phyloP scores from a whole-genome alignment of 2,888 invertebrate species.

The Stramonita haemastoma region DNA sequence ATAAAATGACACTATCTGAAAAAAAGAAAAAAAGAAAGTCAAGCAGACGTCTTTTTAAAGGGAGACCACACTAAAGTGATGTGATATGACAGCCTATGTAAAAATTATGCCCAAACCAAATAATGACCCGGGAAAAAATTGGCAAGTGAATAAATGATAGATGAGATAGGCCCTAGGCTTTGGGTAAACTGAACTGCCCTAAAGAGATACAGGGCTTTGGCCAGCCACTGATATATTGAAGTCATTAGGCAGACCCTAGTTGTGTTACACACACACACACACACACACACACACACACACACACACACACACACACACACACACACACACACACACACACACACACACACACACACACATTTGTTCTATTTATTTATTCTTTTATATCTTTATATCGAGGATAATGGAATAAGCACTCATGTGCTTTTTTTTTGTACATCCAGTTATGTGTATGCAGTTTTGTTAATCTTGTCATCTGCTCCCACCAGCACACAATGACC shows the following conservation, averaged over 20 bases:
- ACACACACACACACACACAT: not conserved
- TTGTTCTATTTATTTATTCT: not conserved
- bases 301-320: not conserved
- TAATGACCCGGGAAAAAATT: not conserved
- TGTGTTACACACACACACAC: not conserved
- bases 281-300: constrained; percentile 11
- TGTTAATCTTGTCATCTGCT: too few species aligned
- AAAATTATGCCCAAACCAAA: not conserved
- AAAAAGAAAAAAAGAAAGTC: too few species aligned
- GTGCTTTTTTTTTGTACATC: too few species aligned
- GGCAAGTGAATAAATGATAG: not conserved
- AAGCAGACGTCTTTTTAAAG: not conserved
- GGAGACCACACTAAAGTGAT: not conserved
- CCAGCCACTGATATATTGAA: not conserved
- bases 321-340: not conserved
- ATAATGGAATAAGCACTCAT: too few species aligned
- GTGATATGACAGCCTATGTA: too few species aligned
- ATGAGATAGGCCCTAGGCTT: not conserved
- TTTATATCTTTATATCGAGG: too few species aligned
- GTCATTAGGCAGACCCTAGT: not conserved
- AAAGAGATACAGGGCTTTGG: not conserved
- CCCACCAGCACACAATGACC: too few species aligned
- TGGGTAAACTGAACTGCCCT: not conserved
- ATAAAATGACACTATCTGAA: too few species aligned
- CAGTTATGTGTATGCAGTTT: too few species aligned